Evolutionary conservation across 2,113 vertebrate species (phyloP).

Genomic region (Pardalotus punctatus): DNA sequence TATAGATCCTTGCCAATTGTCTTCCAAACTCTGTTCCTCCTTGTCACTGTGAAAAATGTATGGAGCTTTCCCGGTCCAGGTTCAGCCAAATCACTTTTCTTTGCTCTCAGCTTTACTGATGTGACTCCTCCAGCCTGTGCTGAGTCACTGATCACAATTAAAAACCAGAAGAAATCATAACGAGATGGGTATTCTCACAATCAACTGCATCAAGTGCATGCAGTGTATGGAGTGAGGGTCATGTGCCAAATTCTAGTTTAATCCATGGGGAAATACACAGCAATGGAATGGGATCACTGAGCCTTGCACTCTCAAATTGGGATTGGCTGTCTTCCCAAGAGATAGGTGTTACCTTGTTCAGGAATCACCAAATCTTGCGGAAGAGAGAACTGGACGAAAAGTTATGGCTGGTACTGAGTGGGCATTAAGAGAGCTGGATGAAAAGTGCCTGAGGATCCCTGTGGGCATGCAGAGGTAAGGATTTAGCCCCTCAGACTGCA

Average conservation of each 20-base stretch:
- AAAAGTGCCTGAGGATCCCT: neutral
- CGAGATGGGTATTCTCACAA: neutral
- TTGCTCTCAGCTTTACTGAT: neutral
- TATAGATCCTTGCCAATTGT: neutral
- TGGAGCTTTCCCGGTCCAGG: neutral
- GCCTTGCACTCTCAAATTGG: neutral
- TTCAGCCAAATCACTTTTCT: neutral
- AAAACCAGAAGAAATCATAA: neutral
- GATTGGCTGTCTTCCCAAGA: neutral
- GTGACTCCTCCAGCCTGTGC: neutral
- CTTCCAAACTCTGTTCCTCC: neutral
- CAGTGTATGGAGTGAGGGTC: neutral
- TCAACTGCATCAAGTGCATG: neutral
- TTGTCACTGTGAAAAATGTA: neutral
- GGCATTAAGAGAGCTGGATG: neutral
- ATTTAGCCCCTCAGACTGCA: neutral
- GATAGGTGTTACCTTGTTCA: neutral
- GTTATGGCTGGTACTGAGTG: neutral
- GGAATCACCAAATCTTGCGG: rapidly evolving
- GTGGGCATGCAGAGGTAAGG: neutral
- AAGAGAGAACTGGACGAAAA: neutral
- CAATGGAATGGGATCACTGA: neutral
- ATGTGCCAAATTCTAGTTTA: neutral
- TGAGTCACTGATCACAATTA: neutral
- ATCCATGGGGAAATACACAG: neutral